Evolutionary conservation across 1,140 invertebrate genomes (phyloP).

Genomic region (Neodiprion lecontei): DNA sequence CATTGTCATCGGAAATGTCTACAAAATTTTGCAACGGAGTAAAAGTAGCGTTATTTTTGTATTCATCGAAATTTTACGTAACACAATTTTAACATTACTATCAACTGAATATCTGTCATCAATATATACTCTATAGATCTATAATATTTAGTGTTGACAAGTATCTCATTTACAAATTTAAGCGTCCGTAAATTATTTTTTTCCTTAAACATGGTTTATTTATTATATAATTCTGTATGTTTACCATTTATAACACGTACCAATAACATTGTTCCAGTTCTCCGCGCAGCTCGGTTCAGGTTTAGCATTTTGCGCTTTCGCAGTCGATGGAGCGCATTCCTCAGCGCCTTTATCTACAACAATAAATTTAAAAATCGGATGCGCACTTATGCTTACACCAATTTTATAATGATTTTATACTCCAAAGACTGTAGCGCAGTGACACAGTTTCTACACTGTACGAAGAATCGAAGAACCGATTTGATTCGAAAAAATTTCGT

Average conservation of each 20-base stretch:
- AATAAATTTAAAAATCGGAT: not conserved
- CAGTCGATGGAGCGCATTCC: not conserved
- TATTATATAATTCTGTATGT: too few species aligned
- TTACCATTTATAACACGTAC: not conserved
- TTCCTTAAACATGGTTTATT: too few species aligned
- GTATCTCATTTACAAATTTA: too few species aligned
- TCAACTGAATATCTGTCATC: too few species aligned
- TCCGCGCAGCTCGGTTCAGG: not conserved
- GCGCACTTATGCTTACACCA: not conserved
- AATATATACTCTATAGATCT: too few species aligned
- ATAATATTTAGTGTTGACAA: too few species aligned
- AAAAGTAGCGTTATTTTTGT: not conserved
- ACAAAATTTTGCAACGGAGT: not conserved
- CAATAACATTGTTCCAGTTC: not conserved
- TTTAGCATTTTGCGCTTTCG: not conserved
- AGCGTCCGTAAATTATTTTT: too few species aligned
- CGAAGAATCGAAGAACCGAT: not conserved
- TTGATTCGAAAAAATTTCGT: not conserved
- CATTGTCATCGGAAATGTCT: not conserved
- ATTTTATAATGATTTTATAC: not conserved
- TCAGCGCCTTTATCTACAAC: not conserved
- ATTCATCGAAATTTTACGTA: too few species aligned
- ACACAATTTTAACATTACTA: too few species aligned
- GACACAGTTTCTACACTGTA: slow-evolving; percentile 5
- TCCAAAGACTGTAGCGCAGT: slow-evolving; percentile 5